phyloP scores from a whole-genome alignment of 2,113 vertebrate genomes.

The Taurulus bubalis region DNA sequence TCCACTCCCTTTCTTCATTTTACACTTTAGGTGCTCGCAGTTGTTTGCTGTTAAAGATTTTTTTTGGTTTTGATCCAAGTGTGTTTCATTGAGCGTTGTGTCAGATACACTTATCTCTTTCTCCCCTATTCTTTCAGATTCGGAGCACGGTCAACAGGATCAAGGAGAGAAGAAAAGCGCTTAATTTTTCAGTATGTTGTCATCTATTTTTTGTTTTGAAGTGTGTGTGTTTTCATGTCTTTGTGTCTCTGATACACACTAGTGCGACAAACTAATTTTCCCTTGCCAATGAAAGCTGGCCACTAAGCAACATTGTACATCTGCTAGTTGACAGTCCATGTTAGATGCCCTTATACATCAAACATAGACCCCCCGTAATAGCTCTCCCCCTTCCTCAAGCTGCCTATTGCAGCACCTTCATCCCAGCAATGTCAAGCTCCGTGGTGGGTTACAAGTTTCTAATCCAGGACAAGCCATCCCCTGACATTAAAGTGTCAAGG shows the following conservation, averaged over 20 bases:
- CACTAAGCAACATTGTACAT: conserved; percentile 59
- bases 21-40: conserved; percentile 6
- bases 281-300: conserved; percentile 60
- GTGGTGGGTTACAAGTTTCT: conserved; percentile 90
- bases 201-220: conserved; percentile 34
- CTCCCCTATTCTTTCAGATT: conserved; percentile 73
- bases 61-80: conserved; percentile 34
- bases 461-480: conserved; percentile 94
- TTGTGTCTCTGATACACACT: conserved; percentile 27
- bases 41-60: conserved; percentile 27
- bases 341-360: conserved; percentile 82
- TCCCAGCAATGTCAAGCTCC: conserved; percentile 84
- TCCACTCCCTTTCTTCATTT: conserved; percentile 32
- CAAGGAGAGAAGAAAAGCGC: conserved; percentile 85
- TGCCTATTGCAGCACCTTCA: conserved; percentile 82
- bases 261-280: conserved; percentile 28
- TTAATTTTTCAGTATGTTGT: conserved; percentile 84
- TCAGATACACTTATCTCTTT: conserved; percentile 43
- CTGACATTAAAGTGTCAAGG: conserved; percentile 97
- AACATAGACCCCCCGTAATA: conserved; percentile 66
- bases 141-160: conserved; percentile 86
- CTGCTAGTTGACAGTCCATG: conserved; percentile 67
- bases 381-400: conserved; percentile 32
- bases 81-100: conserved; percentile 30
- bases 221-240: conserved; percentile 9